phyloP scores from a whole-genome alignment of 1,140 invertebrate species.

The Melanaphis sacchari region DNA sequence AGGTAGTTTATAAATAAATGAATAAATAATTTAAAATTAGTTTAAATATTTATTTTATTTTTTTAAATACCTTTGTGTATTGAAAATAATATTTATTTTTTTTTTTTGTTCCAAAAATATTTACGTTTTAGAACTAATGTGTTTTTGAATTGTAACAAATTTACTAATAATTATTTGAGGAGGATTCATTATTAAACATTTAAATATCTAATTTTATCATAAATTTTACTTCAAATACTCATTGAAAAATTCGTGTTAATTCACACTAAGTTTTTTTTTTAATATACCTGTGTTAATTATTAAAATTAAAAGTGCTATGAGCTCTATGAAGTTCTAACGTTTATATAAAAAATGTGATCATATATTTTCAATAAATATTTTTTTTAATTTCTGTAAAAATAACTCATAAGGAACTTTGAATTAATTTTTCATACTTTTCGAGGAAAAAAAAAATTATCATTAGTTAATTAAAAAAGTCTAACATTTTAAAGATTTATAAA shows the following conservation, averaged over 20 bases:
- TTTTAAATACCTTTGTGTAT: not conserved
- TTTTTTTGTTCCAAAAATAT: not conserved
- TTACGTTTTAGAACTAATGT: not conserved
- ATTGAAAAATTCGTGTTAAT: not conserved
- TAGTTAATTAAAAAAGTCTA: no score
- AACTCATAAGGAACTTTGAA: not conserved
- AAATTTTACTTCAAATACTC: not conserved
- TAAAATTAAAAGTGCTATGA: not conserved
- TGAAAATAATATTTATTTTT: no score
- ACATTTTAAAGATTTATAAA: not conserved
- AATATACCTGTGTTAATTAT: not conserved
- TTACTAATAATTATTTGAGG: not conserved
- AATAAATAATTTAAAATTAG: not conserved
- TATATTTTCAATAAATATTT: no score
- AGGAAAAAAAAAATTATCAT: no score
- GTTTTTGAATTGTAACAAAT: not conserved
- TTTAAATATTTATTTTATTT: no score
- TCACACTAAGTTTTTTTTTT: not conserved
- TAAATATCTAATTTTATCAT: not conserved
- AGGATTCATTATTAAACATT: not conserved
- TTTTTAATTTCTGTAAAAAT: not conserved
- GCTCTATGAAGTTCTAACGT: not conserved
- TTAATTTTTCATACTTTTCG: no score
- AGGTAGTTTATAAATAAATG: no score
- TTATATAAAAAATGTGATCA: not conserved